A percentile compares a stretch with the other conserved stretches of the same genome.
Evolutionary conservation across 2,888 invertebrate species (phyloP).

Genomic region (Hesperia comma): DNA sequence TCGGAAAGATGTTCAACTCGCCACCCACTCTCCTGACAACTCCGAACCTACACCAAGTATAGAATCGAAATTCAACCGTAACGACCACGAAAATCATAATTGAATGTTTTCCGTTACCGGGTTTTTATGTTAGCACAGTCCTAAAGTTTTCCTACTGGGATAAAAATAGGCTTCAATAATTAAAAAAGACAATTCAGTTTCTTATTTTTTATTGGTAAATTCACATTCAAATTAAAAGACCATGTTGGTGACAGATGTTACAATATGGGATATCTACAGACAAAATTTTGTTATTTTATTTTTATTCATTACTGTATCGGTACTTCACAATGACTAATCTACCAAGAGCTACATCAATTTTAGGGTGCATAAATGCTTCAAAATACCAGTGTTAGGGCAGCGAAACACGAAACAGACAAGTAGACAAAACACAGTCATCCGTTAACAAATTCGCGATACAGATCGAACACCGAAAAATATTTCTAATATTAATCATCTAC

Average conservation of each 20-base stretch:
- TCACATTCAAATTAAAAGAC: conserved; percentile 83
- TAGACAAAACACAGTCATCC: conserved; percentile 73
- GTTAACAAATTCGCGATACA: conserved; percentile 77
- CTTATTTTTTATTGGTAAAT: conserved; percentile 82
- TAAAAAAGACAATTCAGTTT: conserved; percentile 60
- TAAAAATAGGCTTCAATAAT: conserved; percentile 28
- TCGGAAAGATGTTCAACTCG: too few relatives aligned
- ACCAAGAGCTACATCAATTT: conserved; percentile 74
- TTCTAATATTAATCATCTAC: conserved; percentile 75
- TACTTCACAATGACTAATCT: conserved; percentile 79
- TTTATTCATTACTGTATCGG: conserved; percentile 77
- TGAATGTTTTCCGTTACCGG: too few relatives aligned
- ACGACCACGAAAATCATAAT: too few relatives aligned
- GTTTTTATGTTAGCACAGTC: too few relatives aligned
- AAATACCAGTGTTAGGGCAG: conserved; percentile 68
- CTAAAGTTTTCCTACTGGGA: neutral
- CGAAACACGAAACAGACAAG: conserved; percentile 67
- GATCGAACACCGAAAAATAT: conserved; percentile 80
- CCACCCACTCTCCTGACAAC: too few relatives aligned
- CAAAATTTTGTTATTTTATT: conserved; percentile 66
- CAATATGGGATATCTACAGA: conserved; percentile 76
- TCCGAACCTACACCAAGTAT: too few relatives aligned
- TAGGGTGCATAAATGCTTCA: conserved; percentile 80
- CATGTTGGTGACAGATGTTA: conserved; percentile 80
- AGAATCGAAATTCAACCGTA: too few relatives aligned